phyloP scores from a whole-genome alignment of 2,888 invertebrate species.

The Aleiodes leptofemur region DNA sequence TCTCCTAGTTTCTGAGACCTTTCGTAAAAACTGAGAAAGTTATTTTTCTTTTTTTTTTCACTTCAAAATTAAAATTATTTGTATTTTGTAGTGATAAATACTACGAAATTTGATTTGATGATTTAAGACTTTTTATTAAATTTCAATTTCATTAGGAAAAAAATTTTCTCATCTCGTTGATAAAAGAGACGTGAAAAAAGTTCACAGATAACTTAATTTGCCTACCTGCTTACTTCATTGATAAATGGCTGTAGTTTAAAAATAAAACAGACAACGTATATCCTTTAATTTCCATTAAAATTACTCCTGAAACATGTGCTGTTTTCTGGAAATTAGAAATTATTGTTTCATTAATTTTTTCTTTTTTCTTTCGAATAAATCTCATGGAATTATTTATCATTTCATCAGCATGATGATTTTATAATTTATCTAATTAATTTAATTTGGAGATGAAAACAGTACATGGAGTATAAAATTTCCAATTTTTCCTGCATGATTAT shows the following conservation, averaged over 20 bases:
- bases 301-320: slow-evolving; percentile 50
- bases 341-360: too few species aligned
- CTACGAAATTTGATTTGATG: too few species aligned
- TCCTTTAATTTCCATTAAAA: slow-evolving; percentile 46
- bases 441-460: neutral
- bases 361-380: too few species aligned
- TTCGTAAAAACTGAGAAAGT: too few species aligned
- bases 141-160: too few species aligned
- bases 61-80: too few species aligned
- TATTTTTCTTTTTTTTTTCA: too few species aligned
- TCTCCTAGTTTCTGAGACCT: too few species aligned
- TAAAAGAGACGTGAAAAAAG: slow-evolving; percentile 12
- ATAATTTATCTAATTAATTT: neutral
- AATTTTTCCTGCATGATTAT: slow-evolving; percentile 65
- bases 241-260: slow-evolving; percentile 47
- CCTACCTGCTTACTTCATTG: slow-evolving; percentile 48
- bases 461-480: slow-evolving; percentile 44
- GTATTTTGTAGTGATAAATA: too few species aligned
- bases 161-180: neutral
- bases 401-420: slow-evolving; percentile 36
- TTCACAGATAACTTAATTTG: slow-evolving; percentile 5
- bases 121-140: too few species aligned
- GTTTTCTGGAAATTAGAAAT: slow-evolving; percentile 24
- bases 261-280: slow-evolving; percentile 43
- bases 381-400: too few species aligned